Evolutionary conservation across 2,888 invertebrate genomes (phyloP).

Genomic region (Gasteruption jaculator): DNA sequence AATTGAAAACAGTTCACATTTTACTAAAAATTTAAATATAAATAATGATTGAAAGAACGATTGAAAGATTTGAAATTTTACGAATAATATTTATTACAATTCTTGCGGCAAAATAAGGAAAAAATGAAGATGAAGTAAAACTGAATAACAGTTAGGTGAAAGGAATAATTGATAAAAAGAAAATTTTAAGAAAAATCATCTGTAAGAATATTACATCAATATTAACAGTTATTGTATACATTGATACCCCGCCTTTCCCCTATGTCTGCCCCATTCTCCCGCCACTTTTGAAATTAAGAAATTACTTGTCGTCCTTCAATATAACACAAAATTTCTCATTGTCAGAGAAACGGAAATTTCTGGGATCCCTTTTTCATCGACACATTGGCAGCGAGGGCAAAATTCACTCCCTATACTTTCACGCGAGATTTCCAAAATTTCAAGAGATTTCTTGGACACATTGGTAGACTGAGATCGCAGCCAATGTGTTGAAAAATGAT

Average conservation of each 20-base stretch:
- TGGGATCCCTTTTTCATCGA: too few species aligned
- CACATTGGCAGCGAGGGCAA: too few species aligned
- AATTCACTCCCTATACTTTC: too few species aligned
- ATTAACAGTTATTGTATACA: constrained; percentile 49
- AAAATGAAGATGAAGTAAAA: constrained; percentile 1
- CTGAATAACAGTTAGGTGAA: not conserved
- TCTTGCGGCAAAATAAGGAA: too few species aligned
- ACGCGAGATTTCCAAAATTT: too few species aligned
- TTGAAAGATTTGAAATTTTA: constrained; percentile 11
- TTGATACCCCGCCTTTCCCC: constrained; percentile 32
- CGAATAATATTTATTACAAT: too few species aligned
- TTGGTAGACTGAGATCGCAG: too few species aligned
- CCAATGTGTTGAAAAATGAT: too few species aligned
- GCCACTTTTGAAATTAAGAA: constrained; percentile 39
- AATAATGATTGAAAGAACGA: not conserved
- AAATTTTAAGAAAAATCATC: constrained; percentile 46
- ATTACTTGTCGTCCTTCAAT: too few species aligned
- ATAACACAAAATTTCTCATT: too few species aligned
- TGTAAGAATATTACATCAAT: constrained; percentile 49
- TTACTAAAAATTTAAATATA: constrained; percentile 33
- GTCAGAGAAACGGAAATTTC: too few species aligned
- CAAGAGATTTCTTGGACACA: too few species aligned
- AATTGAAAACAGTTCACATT: constrained; percentile 47
- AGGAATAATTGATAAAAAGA: constrained; percentile 46
- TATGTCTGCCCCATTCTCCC: constrained; percentile 22